phyloP scores from a whole-genome alignment of 2,888 invertebrate species.

The Thera obeliscata region DNA sequence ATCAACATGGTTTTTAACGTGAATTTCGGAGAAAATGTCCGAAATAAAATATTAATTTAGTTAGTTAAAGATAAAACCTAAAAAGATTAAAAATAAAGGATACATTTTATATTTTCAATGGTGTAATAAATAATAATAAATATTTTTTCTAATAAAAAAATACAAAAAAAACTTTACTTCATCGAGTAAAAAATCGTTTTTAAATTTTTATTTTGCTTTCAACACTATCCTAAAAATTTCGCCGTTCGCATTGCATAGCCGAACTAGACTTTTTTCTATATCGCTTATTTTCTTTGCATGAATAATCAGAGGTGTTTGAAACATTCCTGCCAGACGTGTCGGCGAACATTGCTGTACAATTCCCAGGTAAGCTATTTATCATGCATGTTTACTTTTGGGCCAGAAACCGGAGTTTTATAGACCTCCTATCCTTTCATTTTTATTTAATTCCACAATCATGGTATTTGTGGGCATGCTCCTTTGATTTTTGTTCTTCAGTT shows the following conservation, averaged over 20 bases:
- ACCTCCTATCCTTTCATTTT: not conserved
- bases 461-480: too few species aligned
- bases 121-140: too few species aligned
- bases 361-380: slow-evolving; percentile 57
- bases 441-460: too few species aligned
- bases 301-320: slow-evolving; percentile 66
- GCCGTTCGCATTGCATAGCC: slow-evolving; percentile 17
- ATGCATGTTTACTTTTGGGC: not conserved
- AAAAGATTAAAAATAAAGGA: too few species aligned
- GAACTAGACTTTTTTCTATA: slow-evolving; percentile 34
- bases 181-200: too few species aligned
- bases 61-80: too few species aligned
- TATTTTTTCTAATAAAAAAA: not conserved
- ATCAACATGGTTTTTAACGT: not conserved
- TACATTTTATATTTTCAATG: not conserved
- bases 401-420: not conserved
- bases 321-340: slow-evolving; percentile 64
- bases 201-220: not conserved
- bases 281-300: slow-evolving; percentile 57
- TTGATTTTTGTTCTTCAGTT: too few species aligned
- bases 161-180: too few species aligned
- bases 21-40: not conserved
- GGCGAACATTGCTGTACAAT: slow-evolving; percentile 55
- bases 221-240: not conserved
- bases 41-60: not conserved